A percentile compares a stretch with the other conserved stretches of the same genome.
Evolutionary conservation across 2,888 invertebrate species (phyloP).

Genomic region (Caenorhabditis afra): DNA sequence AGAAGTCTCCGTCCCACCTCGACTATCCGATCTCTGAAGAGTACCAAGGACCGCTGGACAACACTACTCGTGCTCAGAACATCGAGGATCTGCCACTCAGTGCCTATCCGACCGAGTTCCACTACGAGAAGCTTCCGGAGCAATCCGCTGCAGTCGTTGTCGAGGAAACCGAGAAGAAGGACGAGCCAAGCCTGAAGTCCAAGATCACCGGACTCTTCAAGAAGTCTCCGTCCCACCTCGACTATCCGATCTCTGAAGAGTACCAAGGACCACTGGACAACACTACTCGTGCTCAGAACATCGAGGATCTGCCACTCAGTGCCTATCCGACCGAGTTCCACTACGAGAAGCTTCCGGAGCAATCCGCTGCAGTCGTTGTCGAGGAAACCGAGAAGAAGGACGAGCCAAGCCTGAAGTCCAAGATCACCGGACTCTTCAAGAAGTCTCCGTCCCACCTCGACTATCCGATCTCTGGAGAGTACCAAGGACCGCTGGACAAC

Average conservation of each 20-base stretch:
- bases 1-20: slow-evolving; percentile 11
- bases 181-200: slow-evolving; percentile 15
- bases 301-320: no score
- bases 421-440: no score
- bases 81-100: slow-evolving; percentile 54
- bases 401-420: no score
- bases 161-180: slow-evolving; percentile 33
- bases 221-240: slow-evolving; percentile 59
- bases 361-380: no score
- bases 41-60: slow-evolving; percentile 12
- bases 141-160: slow-evolving; percentile 34
- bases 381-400: no score
- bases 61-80: slow-evolving; percentile 47
- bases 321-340: no score
- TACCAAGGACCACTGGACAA: slow-evolving; percentile 66
- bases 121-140: slow-evolving; percentile 47
- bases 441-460: slow-evolving; percentile 44
- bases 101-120: slow-evolving; percentile 53
- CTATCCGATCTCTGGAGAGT: slow-evolving; percentile 52
- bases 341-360: no score
- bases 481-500: slow-evolving; percentile 63
- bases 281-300: no score
- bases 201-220: slow-evolving; percentile 59
- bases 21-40: slow-evolving; percentile 18
- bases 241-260: slow-evolving; percentile 63